Evolutionary conservation across 2,113 vertebrate genomes (phyloP), one percentile per base, ranked within the genome.

Genomic region (Acinonyx jubatus): DNA sequence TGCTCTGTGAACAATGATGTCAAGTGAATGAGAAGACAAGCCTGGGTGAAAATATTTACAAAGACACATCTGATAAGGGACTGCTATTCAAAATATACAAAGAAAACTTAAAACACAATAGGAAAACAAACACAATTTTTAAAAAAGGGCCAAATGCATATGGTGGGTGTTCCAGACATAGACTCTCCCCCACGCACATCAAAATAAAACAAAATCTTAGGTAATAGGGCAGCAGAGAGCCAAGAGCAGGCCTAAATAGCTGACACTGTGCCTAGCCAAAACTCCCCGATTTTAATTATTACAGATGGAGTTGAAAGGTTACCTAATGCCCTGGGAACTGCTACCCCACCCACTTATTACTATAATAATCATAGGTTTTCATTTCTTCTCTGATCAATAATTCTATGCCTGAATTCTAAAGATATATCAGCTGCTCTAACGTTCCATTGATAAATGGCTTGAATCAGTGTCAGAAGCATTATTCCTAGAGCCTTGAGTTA

Each of bases 401-500:
- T 66, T 80, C 90, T n/a, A 50, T n/a, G 84, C 84, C 83, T 76
- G 85, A 91, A 93, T 91, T 96, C 96, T 84, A 84, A 97, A 96
- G 85, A 89, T 89, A 79, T 21, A 97, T 92, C 81, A 92, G 94
- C 41, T 76, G 63, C 45, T 74, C 95, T 85, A 57, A 36, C 8
- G 36, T 11, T 86, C 93, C 48, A 36, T 81, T 80, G 87, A 76
- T 31, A 97, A 87, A 91, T 84, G 52, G 57, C 33, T 66, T 96
- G 82, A 95, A 97, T 52, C 94, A 33, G 16, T 15, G n/a, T 96
- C 78, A 92, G 96, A 85, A 14, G 61, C 84, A 95, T 80, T 48
- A 97, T 86, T n/a, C 19, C 61, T 90, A 45, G 48, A 91, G 84
- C 65, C n/a, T 41, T 41, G 92, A 80, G 12, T 95, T 79, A 82